Evolutionary conservation across 2,888 invertebrate species (phyloP), one percentile per base, ranked within the genome.

Genomic region (Cynaeus angustus): DNA sequence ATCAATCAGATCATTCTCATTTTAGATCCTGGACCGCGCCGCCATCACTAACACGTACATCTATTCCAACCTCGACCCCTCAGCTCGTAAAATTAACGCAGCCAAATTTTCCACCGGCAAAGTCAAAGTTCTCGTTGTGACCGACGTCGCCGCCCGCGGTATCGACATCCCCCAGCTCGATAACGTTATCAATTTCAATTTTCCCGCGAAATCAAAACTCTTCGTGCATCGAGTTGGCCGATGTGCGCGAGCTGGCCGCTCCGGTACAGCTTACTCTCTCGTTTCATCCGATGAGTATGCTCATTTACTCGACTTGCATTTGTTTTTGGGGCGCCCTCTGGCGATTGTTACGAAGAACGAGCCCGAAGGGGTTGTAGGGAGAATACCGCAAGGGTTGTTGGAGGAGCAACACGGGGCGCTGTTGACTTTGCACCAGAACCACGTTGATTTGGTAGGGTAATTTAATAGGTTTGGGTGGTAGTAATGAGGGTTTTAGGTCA

Each of bases 161-260:
- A 93, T 99, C 67, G 99, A 99, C 84, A 94, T 99, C 79, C 99
- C 99, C 0, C 90, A 94, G 70, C 86, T 99, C 74, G 99, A 99
- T 82, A 96, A 93, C 74, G 99, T 99, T 33, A 94, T 99, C 62
- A 99, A 99, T 85, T 95, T 92, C 80, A 95, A 99, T 87, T 99
- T 99, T 83, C 99, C 99, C 0, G 94, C 96, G 0, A 98, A 97
- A 83, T 91, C 97, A 0, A 99, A 99, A 85, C 87, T 99, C 14
- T 99, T 98, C 86, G 95, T 99, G 21, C 99, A 99, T 86, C 90
- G 99, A 89, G 99, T 99, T 92, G 93, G 93, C 74, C 92, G 99
- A 70, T 98, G 98, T 84, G 99, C 99, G 1, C 89, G 99, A 77
- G 99, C 98, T 61, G 99, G 98, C 0, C 88, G 97, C 30, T 90